A percentile compares a stretch with the other conserved stretches of the same genome.
Evolutionary conservation across 1,140 invertebrate genomes (phyloP).

Genomic region (Acromyrmex heyeri): DNA sequence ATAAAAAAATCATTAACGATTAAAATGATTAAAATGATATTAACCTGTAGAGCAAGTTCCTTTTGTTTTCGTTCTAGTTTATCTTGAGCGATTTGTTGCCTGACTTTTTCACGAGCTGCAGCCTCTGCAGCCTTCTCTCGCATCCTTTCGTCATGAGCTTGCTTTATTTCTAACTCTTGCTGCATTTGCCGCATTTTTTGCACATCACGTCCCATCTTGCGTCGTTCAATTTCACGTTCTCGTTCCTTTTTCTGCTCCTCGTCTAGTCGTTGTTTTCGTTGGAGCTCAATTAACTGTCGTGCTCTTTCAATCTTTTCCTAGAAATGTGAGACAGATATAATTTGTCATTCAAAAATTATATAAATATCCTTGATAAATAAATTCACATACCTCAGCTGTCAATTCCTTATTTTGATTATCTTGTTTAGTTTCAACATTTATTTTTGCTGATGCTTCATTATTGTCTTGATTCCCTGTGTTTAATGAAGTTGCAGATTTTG

Average conservation of each 20-base stretch:
- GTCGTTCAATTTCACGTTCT: conserved; percentile 90
- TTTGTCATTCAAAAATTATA: background rate
- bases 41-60: conserved; percentile 77
- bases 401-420: conserved; percentile 38
- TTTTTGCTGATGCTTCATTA: conserved; percentile 2
- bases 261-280: conserved; percentile 88
- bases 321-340: conserved; percentile 22
- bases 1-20: background rate
- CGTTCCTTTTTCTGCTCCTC: conserved; percentile 90
- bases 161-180: conserved; percentile 91
- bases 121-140: conserved; percentile 91
- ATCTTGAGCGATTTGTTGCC: conserved; percentile 92
- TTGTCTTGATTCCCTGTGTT: conserved; percentile 43
- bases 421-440: conserved; percentile 34
- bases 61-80: conserved; percentile 88
- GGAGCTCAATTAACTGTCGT: conserved; percentile 87
- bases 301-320: conserved; percentile 85
- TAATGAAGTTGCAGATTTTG: conserved; percentile 87
- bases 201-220: conserved; percentile 90
- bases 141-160: conserved; percentile 90
- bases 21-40: conserved; percentile 7
- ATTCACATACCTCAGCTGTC: conserved; percentile 53
- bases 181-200: conserved; percentile 90
- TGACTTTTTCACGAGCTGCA: conserved; percentile 89
- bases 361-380: background rate